A percentile compares a stretch with the other conserved stretches of the same genome.
Conservation (phyloP, 2,113 vertebrate genomes). For the Aythya baeri region DNA sequence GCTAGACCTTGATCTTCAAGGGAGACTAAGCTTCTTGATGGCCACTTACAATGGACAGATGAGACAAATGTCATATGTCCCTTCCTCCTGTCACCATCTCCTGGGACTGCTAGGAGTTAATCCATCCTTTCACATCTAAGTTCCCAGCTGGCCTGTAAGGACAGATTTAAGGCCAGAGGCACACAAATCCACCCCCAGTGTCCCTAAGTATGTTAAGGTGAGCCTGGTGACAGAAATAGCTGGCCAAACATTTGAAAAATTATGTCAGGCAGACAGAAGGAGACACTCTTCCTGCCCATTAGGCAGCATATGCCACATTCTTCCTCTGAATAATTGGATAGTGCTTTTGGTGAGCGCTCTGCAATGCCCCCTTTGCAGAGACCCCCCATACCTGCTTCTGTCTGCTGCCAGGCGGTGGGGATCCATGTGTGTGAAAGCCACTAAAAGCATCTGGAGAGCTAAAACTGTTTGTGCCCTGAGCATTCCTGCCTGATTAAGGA, state of each 20-base stretch:
- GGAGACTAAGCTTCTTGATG: neutral
- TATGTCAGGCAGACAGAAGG: neutral
- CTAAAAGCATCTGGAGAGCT: neutral
- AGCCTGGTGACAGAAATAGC: neutral
- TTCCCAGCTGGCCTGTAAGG: neutral
- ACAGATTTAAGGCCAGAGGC: neutral
- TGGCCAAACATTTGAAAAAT: neutral
- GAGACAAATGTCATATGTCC: neutral
- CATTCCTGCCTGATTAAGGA: neutral
- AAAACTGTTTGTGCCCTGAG: neutral
- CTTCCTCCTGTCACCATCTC: neutral
- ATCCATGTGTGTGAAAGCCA: neutral
- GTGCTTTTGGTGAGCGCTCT: neutral
- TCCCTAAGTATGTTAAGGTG: neutral
- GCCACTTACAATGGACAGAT: accelerated
- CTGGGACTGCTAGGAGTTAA: neutral
- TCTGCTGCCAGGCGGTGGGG: neutral
- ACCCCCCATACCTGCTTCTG: neutral
- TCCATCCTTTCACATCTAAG: neutral
- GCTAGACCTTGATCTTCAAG: neutral
- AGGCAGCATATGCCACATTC: neutral
- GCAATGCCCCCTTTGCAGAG: neutral
- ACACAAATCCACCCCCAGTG: neutral
- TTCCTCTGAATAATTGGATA: neutral
- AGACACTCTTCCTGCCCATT: neutral